Evolutionary conservation across 1,140 invertebrate genomes (phyloP), one percentile per base, ranked within the genome.

Genomic region (Pseudachorutes palmiensis): DNA sequence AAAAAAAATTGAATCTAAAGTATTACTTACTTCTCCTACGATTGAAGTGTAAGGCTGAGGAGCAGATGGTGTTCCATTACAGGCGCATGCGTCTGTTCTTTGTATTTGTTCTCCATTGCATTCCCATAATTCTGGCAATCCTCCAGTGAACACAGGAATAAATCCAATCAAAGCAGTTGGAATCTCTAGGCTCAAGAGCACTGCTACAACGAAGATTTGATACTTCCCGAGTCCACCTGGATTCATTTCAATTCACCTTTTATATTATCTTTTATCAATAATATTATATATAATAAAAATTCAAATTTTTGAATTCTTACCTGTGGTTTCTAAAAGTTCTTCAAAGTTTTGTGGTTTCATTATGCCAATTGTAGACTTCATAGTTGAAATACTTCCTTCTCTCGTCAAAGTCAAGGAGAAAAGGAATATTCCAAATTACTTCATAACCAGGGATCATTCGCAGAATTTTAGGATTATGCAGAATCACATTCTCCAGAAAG

Each of bases 61-160:
- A 5, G 64, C 19, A 12, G 29, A 24, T 1, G 36, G 19, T 14
- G 64, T 58, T 59, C 31, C 64, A 59, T 65, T 65, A 19, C 64
- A 65, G 3, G 1, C 12, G 28, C 64, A 65, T 12, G 26, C 2
- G 1, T 33, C 5, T 16, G 28, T 49, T n/a, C 36, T 32, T n/a
- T 24, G n/a, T 55, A 1, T 2, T 2, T 28, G 2, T 33, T 24
- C 26, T 26, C 24, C 51, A 58, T 58, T 22, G 22, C 64, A 65
- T 65, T 41, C 19, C 64, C 64, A 65, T 31, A 1, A 22, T 1
- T 33, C 49, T 19, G 64, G 64, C 1, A 30, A 1, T 28, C 32
- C 36, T 64, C 67, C 67, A 2, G 60, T 45, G 58, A 69, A 69
- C 24, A 69, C 64, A 32, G 68, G 68, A 26, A 69, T 49, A 24